Base-by-base conservation (phyloP, 2,797 vertebrate genomes). In the Gadopsis bispinosus region DNA sequence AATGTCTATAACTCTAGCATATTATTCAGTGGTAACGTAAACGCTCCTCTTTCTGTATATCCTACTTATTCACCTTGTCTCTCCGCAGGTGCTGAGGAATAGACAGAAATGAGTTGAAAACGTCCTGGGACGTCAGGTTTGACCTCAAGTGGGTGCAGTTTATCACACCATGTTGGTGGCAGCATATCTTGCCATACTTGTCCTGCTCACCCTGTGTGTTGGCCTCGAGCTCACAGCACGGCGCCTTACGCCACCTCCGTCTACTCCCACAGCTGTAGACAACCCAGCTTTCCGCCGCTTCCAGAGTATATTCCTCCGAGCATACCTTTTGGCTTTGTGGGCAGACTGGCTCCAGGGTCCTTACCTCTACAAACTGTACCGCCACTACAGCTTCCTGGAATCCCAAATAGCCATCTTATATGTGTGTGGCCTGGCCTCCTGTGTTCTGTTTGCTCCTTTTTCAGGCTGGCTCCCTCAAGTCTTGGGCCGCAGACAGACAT, bases 311-410 rank as follows among this genome's bases (percentile, higher is more conserved):
- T 98, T 97, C 73, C 96, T 97, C 71, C 94, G 95, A 43, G 96
- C 96, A 31, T 98, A 98, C 86, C 96, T 98, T 43, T 88, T 97
- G 86, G 97, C 97, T 4, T 90, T 98, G 85, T 97, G 96, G 78
- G 96, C 97, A 16, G 97, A 98, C 91, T 98, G 97, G 97, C 95
- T 98, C 60, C 97, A 98, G 90, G 97, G 97, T 14, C 97, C 97
- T 19, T 98, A 98, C 89, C 96, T 98, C 66, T 98, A 98, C 91
- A 98, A 98, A 91, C 96, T 98, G 2, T 98, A 98, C 89, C 96
- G 95, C 55, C 97, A 97, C 91, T 99, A 99, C 90, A 96, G 94
- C 88, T 99, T 99, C 88, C 93, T 98, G 92, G 97, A 99, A 87
- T 97, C 96, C 7, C 97, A 99, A 83, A 98, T 98, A 55, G 96